phyloP scores from a whole-genome alignment of 2,888 invertebrate genomes.

The Emmelina monodactyla region DNA sequence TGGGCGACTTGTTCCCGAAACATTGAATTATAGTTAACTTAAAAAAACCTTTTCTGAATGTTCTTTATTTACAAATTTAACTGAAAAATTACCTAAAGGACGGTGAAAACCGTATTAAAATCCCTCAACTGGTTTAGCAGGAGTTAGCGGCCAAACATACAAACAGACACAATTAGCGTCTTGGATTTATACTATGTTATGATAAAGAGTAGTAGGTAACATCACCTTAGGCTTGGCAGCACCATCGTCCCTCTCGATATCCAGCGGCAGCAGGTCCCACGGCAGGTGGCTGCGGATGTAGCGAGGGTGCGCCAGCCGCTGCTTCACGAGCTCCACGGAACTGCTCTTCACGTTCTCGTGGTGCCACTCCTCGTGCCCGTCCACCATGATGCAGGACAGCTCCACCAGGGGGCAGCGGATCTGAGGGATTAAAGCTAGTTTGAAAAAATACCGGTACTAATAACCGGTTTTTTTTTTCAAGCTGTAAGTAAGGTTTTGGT shows the following conservation, averaged over 20 bases:
- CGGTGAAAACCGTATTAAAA: too few species aligned
- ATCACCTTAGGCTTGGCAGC: constrained; percentile 75
- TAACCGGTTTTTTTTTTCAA: neutral
- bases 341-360: constrained; percentile 70
- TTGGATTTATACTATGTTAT: too few species aligned
- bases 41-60: too few species aligned
- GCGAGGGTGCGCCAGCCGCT: constrained; percentile 71
- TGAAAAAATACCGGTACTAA: too few species aligned
- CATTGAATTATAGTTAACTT: too few species aligned
- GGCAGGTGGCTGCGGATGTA: constrained; percentile 81
- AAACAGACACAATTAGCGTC: too few species aligned
- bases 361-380: constrained; percentile 67
- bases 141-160: too few species aligned
- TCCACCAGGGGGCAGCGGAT: constrained; percentile 81
- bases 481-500: neutral
- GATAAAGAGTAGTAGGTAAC: neutral
- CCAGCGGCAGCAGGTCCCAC: constrained; percentile 72
- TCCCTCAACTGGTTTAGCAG: too few species aligned
- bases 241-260: constrained; percentile 69
- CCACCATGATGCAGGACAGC: constrained; percentile 69
- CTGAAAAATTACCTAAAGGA: too few species aligned
- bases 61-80: too few species aligned
- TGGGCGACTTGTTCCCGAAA: too few species aligned
- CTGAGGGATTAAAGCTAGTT: constrained; percentile 34
- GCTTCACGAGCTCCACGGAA: constrained; percentile 75